phyloP scores from a whole-genome alignment of 2,797 vertebrate genomes.

The Saxicola maurus region DNA sequence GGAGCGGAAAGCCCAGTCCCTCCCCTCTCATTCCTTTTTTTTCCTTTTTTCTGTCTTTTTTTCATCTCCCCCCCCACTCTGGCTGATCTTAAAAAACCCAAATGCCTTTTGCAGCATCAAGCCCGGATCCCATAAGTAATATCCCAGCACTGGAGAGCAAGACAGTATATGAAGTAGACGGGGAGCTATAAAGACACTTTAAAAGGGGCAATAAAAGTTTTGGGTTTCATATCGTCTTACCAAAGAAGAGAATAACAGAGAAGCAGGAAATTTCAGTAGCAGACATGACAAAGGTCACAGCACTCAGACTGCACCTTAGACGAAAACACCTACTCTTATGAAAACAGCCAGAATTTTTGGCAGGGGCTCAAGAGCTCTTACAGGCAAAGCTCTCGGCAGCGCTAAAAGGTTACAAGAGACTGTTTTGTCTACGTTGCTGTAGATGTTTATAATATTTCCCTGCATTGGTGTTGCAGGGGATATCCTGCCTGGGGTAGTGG shows the following conservation, averaged over 20 bases:
- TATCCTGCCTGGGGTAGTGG: background rate
- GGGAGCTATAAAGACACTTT: slow-evolving; percentile 74
- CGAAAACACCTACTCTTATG: slow-evolving; percentile 67
- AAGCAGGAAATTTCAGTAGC: slow-evolving; percentile 79
- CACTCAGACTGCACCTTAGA: slow-evolving; percentile 71
- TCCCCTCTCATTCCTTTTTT: background rate
- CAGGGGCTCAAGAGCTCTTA: slow-evolving; percentile 46
- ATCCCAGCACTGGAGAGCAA: slow-evolving; percentile 49
- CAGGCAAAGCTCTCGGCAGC: slow-evolving; percentile 61
- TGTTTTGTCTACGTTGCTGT: slow-evolving; percentile 71
- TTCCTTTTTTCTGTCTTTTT: background rate
- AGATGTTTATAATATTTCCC: slow-evolving; percentile 63
- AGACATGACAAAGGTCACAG: slow-evolving; percentile 71
- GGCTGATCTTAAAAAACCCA: slow-evolving; percentile 11
- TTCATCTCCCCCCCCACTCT: fast-evolving
- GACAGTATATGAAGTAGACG: slow-evolving; percentile 57
- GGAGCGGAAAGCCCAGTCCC: background rate
- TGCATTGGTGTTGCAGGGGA: slow-evolving; percentile 6
- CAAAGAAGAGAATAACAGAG: slow-evolving; percentile 74
- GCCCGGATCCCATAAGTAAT: slow-evolving; percentile 57
- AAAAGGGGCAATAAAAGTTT: slow-evolving; percentile 81
- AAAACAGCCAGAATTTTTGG: slow-evolving; percentile 69
- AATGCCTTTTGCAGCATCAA: slow-evolving; percentile 52
- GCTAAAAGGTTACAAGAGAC: slow-evolving; percentile 63
- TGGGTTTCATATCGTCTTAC: slow-evolving; percentile 79